Base-by-base conservation (phyloP, 2,113 vertebrate species). In the Nothoprocta perdicaria region DNA sequence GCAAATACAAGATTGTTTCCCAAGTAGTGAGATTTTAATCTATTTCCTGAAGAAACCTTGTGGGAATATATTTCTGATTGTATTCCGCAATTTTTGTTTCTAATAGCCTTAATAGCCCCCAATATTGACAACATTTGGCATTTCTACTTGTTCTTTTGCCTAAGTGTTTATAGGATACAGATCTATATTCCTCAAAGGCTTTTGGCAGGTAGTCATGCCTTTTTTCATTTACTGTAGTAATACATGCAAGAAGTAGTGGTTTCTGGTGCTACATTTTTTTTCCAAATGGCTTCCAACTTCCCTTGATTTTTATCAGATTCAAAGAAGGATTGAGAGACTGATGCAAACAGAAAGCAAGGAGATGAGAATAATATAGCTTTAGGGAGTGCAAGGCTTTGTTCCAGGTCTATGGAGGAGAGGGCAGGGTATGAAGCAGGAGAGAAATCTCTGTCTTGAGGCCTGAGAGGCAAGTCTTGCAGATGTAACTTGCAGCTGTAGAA, bases 231-330 rank as follows among this genome's bases (percentile, higher is more conserved):
- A 48, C 13, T 73, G 5, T 41, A 45, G 24, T 79, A 84, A 83
- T 83, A 26, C 21, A 38, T 27, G 11, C 23, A 78, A 88, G 29
- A 81, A 86, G 45, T 61, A 90, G 38, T 29, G 23, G 23, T 85
- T 96, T 89, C 63, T 92, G 62, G 31, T 89, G 27, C 62, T 82
- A 31, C 1, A 18, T 67, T 69, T 92, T 69, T 69, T 92, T 89
- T 63, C 71, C 63, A 92, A 66, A 69, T 73, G 45, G 10, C 7
- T 86, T 95, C 67, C 45, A 71, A 7, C 72, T 84, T 77, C 79
- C 85, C 12, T 31, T 78, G 27, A 67, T 2, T 93, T 2, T 93
- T 90, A 82, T 19, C 72, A 89, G 60, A 78, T 71, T 90, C 13
- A 63, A 77, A 19, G n/a, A 83, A 80, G 35, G 33, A 82, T 62